Evolutionary conservation across 2,797 vertebrate species (phyloP).

Genomic region (Syngnathus acus): DNA sequence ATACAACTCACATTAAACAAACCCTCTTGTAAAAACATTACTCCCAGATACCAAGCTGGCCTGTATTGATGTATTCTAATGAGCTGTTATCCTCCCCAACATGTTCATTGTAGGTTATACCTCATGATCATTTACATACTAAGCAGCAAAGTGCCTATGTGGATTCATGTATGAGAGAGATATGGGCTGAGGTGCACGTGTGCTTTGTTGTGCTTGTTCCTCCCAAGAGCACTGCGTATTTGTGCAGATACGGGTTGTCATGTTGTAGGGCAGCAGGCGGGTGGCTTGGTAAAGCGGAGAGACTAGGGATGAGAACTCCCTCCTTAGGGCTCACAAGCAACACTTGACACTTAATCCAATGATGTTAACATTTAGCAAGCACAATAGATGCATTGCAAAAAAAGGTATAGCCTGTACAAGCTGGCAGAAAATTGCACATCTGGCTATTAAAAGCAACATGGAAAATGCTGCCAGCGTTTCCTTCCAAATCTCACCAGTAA

Average conservation of each 20-base stretch:
- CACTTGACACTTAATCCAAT: constrained; percentile 16
- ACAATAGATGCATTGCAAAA: constrained; percentile 5
- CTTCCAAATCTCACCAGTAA: constrained; percentile 59
- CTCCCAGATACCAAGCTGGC: background rate
- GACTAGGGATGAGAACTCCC: background rate
- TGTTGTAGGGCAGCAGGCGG: constrained; percentile 5
- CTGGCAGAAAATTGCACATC: constrained; percentile 50
- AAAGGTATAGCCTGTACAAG: constrained; percentile 41
- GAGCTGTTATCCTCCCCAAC: background rate
- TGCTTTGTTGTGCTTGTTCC: constrained; percentile 24
- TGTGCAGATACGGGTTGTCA: constrained; percentile 15
- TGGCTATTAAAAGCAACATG: constrained; percentile 57
- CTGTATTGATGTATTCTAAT: background rate
- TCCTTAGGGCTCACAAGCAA: constrained; percentile 13
- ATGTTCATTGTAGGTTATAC: constrained; percentile 15
- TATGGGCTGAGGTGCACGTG: constrained; percentile 19
- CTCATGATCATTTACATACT: constrained; percentile 24
- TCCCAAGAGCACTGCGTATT: constrained; percentile 23
- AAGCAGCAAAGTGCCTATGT: constrained; percentile 25
- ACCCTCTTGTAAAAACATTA: background rate
- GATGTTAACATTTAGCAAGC: constrained; percentile 23
- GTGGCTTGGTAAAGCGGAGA: constrained; percentile 15
- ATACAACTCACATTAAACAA: background rate
- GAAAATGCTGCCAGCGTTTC: constrained; percentile 58
- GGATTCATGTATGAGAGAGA: constrained; percentile 20